Base-by-base conservation (phyloP, 2,113 vertebrate genomes). In the Paratilapia polleni region DNA sequence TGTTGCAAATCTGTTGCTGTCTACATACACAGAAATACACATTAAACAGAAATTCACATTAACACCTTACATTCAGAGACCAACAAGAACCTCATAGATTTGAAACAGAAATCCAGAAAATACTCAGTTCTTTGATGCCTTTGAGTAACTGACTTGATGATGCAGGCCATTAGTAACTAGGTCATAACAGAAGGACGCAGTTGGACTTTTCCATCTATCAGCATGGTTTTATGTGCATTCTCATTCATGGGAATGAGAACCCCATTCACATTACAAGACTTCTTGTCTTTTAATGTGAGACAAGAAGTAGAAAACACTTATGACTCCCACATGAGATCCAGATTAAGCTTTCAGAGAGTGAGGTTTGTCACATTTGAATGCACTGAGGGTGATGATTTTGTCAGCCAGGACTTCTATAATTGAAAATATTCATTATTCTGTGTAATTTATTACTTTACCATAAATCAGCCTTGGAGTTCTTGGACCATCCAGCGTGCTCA, bases 391-490 rank as follows among this genome's bases (percentile, higher is more conserved):
- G 54, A 80, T 60, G 68, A 80, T 83, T 91, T 84, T 83, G 85
- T 88, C 87, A 85, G 52, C 20, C 57, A 36, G 75, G 87, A 80
- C 63, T 68, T 83, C 73, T 78, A 34, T 87, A 89, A 87, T 84
- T 91, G 74, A 88, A 88, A 89, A 87, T 92, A 86, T 87, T 91
- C 82, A 89, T 89, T 84, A 88, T 28, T 82, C 43, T 63, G 52
- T 92, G 82, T 83, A 87, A 92, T 93, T 89, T 83, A 91, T 91
- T 85, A 90, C 87, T 84, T 87, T 89, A 58, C 87, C 80, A 84
- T 84, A 79, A 86, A 90, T 87, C 82, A 80, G 73, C 64, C 70
- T 34, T 47, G 14, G 73, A 88, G 79, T 84, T 81, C 82, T 78
- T 81, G 61, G 78, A 87, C 76, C 82, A 78, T 78, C 87, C 62